Evolutionary conservation across 2,888 invertebrate genomes (phyloP), one percentile per base, ranked within the genome.

Genomic region (Leptarthrus brevirostris): DNA sequence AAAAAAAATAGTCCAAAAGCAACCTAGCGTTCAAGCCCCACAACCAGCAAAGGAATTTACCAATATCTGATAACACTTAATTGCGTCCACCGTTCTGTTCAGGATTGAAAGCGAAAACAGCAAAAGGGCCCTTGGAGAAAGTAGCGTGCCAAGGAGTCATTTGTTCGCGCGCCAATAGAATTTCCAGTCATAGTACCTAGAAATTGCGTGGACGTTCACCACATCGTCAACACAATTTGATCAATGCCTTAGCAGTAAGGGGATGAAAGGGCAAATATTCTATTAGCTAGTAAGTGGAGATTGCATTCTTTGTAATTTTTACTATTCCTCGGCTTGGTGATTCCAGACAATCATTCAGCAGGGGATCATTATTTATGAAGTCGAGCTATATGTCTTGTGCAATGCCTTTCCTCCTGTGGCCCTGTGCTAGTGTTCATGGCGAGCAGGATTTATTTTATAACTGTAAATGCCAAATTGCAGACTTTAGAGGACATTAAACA

Each of bases 391-490:
- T 66, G 61, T 26, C 47, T 47, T 66, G 64, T 66, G 14, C 47
- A 44, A 26, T 66, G 44, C 24, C 47, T 18, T 34, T 40, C 40
- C 61, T 36, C 47, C 26, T 52, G 52, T 52, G 52, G 47, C 64
- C 47, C 24, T 66, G 8, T 66, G 64, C 64, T 47, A 20, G 64
- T 24, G 64, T 26, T 47, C 44, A 18, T 47, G 64, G 44, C 64
- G 47, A 66, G 64, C 18, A 47, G 24, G 47, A 66, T 66, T 66
- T 66, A 66, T 66, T 66, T 66, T 66, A 66, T 66, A 66, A 66
- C 64, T 66, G 64, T 47, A 66, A 66, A 66, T 66, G 64, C 64
- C 64, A 47, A 22, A 66, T 47, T 66, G 64, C 47, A 66, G 47
- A 24, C 64, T 47, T 47, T 66, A 24, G 64, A 66, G 64, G 47